Base-by-base conservation (phyloP, 2,797 vertebrate genomes). In the Crypturellus tataupa region DNA sequence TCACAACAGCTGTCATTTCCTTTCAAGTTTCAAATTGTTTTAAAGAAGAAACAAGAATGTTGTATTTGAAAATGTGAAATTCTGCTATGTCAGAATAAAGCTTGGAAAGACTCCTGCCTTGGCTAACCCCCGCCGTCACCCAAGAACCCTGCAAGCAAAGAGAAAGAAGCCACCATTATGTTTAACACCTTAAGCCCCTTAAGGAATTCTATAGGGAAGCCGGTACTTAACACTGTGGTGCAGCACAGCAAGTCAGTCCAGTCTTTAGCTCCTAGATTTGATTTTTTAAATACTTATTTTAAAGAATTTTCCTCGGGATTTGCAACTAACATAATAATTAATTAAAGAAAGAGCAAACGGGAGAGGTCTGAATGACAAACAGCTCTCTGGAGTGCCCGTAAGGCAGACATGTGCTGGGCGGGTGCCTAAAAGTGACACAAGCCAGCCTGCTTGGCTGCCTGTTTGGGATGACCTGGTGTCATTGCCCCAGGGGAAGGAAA, bases 391-490 rank as follows among this genome's bases (percentile, higher is more conserved):
- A 65, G 65, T 67, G 40, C 17, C 23, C 62, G 40, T 72, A 78
- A 67, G 40, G 39, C 15, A 19, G 40, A 42, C n/a, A 27, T 82
- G 58, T 82, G 71, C 90, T 90, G 90, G 87, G 80, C 29, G 0
- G 0, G 40, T 85, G 87, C 90, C 93, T 85, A 46, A 46, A 58
- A 70, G 84, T 65, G 76, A 65, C 67, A 76, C 56, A 85, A 25
- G 23, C 24, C 24, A 12, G 49, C 49, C 49, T 51, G 49, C 49
- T 25, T 25, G 47, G 24, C 47, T 49, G 47, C 47, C 47, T 49
- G 47, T 49, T 49, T 49, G 47, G 23, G 84, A 90, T 89, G 89
- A 73, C 86, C 89, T 90, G 80, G 73, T 70, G 84, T 92, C 33
- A 75, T 69, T 73, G 82, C 2, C 2, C 79, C 35, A n/a, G 51